phyloP scores from a whole-genome alignment of 2,797 vertebrate genomes.

The Parauchenoglanis punctatus region DNA sequence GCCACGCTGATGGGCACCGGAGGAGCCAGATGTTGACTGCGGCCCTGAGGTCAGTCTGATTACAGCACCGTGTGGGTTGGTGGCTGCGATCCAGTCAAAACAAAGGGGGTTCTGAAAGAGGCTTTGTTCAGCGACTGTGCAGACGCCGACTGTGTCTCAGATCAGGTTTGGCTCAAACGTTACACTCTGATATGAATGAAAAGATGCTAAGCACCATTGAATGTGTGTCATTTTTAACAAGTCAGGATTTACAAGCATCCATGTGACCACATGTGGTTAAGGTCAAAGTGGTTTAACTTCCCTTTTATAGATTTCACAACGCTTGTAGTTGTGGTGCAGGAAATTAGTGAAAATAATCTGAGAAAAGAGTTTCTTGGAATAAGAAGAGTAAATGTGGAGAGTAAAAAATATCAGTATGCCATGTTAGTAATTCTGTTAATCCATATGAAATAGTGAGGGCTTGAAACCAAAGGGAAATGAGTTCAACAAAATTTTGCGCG shows the following conservation, averaged over 20 bases:
- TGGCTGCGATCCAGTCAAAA: conserved; percentile 58
- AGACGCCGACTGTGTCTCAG: conserved; percentile 25
- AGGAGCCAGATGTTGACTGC: conserved; percentile 61
- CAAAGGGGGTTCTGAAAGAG: conserved; percentile 53
- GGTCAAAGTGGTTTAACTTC: conserved; percentile 30
- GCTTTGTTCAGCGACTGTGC: conserved; percentile 48
- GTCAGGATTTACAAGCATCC: background rate
- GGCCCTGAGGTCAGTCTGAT: conserved; percentile 56
- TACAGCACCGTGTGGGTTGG: conserved; percentile 52
- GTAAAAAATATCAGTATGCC: background rate
- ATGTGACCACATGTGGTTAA: conserved; percentile 1
- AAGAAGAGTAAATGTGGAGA: background rate
- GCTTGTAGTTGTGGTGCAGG: background rate
- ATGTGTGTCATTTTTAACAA: background rate
- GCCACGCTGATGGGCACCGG: conserved; percentile 45
- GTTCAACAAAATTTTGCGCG: background rate
- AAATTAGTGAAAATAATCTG: background rate
- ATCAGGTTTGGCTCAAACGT: conserved; percentile 4
- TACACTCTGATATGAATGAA: background rate
- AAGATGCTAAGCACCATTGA: background rate
- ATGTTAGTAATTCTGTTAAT: background rate
- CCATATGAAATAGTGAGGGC: background rate
- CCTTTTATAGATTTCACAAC: conserved; percentile 24
- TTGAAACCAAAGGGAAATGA: background rate
- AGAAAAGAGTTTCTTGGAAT: background rate